Conservation (phyloP, 1,140 invertebrate species). For the Sycophaga agraensis region DNA sequence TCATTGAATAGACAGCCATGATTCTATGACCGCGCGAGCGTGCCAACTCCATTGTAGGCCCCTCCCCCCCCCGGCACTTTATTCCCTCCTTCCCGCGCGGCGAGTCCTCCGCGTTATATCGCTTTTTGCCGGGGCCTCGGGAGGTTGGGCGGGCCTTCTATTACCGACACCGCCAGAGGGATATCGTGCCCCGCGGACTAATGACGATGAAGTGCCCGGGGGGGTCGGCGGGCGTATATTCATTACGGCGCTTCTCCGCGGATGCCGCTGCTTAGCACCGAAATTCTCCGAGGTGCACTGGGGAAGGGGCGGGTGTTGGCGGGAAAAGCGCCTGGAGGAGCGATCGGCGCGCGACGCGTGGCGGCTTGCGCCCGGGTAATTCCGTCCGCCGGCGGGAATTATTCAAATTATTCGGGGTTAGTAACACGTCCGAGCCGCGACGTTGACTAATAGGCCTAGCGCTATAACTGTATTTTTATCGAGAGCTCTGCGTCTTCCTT, state of each 20-base stretch:
- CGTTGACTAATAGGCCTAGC: conserved; percentile 10
- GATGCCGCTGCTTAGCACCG: background rate
- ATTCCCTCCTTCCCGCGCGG: conserved; percentile 40
- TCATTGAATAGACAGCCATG: conserved; percentile 60
- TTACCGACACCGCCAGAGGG: too few species aligned
- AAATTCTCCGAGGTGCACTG: background rate
- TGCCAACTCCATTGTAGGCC: conserved; percentile 59
- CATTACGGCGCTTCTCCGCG: conserved; percentile 1
- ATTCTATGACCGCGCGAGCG: conserved; percentile 55
- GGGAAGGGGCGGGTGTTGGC: too few species aligned
- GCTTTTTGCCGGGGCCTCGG: background rate
- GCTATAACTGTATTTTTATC: conserved; percentile 7
- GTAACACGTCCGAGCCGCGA: background rate
- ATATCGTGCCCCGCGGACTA: background rate
- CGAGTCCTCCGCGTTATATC: background rate
- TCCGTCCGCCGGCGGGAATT: background rate
- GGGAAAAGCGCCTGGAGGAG: too few species aligned
- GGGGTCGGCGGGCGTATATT: background rate
- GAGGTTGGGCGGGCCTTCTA: background rate
- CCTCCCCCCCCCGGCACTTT: conserved; percentile 52
- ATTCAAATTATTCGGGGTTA: background rate
- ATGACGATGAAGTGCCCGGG: conserved; percentile 1
- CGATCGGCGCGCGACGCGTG: too few species aligned
- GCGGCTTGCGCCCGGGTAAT: too few species aligned
- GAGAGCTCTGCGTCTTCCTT: background rate